Conservation (phyloP, 2,113 vertebrate species). For the Rhagologus leucostigma region DNA sequence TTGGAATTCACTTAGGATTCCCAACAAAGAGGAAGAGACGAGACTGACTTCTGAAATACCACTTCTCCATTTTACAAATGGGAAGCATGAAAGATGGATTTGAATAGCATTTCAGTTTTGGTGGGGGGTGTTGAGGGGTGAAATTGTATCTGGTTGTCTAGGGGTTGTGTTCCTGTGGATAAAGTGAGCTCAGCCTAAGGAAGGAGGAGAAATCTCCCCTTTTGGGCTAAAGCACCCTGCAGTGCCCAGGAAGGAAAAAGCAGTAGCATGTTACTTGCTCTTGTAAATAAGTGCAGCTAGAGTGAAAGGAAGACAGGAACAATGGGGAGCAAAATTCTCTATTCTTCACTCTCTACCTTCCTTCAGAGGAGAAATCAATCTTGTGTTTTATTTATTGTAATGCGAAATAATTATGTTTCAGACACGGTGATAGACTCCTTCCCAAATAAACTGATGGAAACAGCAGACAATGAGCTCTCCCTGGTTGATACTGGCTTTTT, state of each 20-base stretch:
- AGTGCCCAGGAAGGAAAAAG: not conserved
- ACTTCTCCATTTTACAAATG: not conserved
- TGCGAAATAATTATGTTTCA: conserved; percentile 38
- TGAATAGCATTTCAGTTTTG: not conserved
- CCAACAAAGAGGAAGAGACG: not conserved
- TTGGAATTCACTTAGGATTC: not conserved
- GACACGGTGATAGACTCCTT: conserved; percentile 65
- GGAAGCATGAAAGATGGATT: not conserved
- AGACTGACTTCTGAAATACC: not conserved
- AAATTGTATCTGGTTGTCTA: not conserved
- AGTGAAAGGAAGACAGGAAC: not conserved
- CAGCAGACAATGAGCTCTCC: conserved; percentile 61
- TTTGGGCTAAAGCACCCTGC: not conserved
- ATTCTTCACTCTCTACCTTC: not conserved
- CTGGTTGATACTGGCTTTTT: conserved; percentile 76
- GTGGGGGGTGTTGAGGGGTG: not conserved
- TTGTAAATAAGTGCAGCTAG: not conserved
- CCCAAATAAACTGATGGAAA: conserved; percentile 71
- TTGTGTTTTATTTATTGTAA: not conserved
- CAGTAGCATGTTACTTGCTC: not conserved
- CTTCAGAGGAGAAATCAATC: not conserved
- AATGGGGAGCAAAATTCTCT: not conserved
- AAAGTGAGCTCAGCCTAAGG: not conserved
- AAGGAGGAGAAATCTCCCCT: not conserved
- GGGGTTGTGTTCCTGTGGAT: not conserved